Evolutionary conservation across 2,113 vertebrate genomes (phyloP), one percentile per base, ranked within the genome.

Genomic region (Megaceryle torquata): DNA sequence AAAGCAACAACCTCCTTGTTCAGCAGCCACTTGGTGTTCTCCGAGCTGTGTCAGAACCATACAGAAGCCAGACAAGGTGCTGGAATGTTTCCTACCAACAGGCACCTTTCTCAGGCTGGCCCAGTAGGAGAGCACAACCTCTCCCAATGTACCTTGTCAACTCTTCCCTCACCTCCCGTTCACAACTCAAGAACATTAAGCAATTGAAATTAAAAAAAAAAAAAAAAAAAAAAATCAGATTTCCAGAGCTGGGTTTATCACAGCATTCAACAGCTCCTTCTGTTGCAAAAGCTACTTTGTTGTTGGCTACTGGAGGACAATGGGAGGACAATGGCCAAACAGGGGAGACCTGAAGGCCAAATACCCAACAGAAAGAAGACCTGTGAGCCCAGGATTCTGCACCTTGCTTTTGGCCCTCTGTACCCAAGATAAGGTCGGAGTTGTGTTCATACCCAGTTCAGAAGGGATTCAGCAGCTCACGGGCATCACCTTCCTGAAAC

Each of bases 51-150:
- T 33, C 72, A 56, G 44, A 54, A 26, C 5, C n/a, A 17, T 0
- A 7, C 26, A 13, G 5, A 13, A 35, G 39, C 26, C 37, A 37
- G 8, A 37, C 24, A 24, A 43, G 68, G 33, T 11, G 51, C 33
- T 69, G 60, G n/a, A 64, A 35, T 1, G 33, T 3, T 25, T 82
- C 57, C 71, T n/a, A 21, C 39, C 54, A 29, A 7, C 50, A 33
- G 7, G 1, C 57, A 21, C 37, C 18, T 2, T 54, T 12, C 64
- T 51, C 26, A 14, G 12, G 25, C 29, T 22, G 31, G 82, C 35
- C 11, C 5, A 7, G 13, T 0, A 7, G n/a, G 44, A 48, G 67
- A 80, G 26, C 7, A 7, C 44, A 5, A 4, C 26, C 28, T 28
- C 57, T 48, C 43, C 15, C 59, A 53, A 5, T 1, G 13, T 1